Base-by-base conservation (phyloP, 2,113 vertebrate genomes). In the Dissostichus mawsoni region DNA sequence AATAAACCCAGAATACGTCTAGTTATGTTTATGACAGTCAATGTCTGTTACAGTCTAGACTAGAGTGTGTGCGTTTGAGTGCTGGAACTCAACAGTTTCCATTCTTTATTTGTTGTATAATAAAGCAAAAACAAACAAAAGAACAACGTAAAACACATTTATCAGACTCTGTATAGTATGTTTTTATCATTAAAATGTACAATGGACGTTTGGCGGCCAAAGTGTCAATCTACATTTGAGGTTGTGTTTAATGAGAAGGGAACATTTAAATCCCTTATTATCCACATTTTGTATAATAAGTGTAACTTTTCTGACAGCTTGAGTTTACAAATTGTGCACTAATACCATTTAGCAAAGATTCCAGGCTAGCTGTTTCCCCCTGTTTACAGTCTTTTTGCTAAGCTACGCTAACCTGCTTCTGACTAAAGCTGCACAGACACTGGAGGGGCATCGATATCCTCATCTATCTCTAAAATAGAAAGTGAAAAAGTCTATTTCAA, bases 321-420 rank as follows among this genome's bases (percentile, higher is more conserved):
- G n/a, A 13, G 12, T 48, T 65, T 9, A 29, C 4, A 4, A 33
- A 9, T 10, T 50, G 20, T 17, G 45, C 36, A 41, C 36, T 41
- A 8, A 8, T 41, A 41, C 36, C 36, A 8, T 41, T 41, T 8
- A 41, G 36, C 36, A 41, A 41, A 41, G 36, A 6, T 41, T 41
- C 13, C 11, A 55, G 51, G 67, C 51, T 55, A 70, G 9, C n/a
- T 10, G 14, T 18, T 70, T 14, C 8, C 20, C 45, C 5, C 17
- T 2, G 7, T 50, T 51, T 36, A 7, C 25, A 36, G 45, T 11
- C 8, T 73, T 36, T 23, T 51, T 51, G 74, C 74, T 77, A 77
- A 53, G 75, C 65, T 77, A 77, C 12, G 47, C 75, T 61, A 61
- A 69, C 45, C 1, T n/a, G 18, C 61, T 62, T 14, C 50, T 51